Conservation (phyloP, 2,888 invertebrate genomes). For the Tricholauxania praeusta region DNA sequence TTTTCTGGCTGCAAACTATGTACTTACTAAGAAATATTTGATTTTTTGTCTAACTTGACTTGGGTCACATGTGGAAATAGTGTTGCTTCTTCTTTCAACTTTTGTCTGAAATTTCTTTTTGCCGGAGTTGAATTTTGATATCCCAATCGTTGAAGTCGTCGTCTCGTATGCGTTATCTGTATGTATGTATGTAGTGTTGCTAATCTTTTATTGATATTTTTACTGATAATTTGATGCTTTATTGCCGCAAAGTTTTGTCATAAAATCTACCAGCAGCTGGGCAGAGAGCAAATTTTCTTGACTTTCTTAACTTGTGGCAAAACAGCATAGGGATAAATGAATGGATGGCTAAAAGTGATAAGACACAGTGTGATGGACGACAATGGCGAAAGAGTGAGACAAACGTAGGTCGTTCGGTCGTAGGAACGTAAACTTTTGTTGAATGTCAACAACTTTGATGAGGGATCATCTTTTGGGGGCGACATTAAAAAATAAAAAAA, state of each 20-base stretch:
- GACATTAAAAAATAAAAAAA: no score
- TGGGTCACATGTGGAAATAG: neutral
- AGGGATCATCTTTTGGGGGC: no score
- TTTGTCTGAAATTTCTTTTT: neutral
- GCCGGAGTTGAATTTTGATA: neutral
- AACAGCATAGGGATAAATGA: no score
- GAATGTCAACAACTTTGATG: no score
- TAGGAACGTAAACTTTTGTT: no score
- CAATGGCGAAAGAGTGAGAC: no score
- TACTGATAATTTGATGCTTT: slow-evolving; percentile 34
- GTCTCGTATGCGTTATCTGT: no score
- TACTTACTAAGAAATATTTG: neutral
- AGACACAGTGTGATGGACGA: no score
- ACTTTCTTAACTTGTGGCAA: no score
- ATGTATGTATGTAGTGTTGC: neutral
- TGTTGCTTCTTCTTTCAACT: neutral
- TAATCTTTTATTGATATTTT: slow-evolving; percentile 37
- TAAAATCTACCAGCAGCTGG: neutral
- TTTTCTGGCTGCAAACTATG: neutral
- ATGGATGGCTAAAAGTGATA: no score
- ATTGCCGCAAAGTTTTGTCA: slow-evolving; percentile 25
- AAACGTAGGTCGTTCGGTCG: no score
- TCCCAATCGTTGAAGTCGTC: neutral
- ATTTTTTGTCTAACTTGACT: neutral
- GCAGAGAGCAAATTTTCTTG: no score